phyloP scores from a whole-genome alignment of 2,888 invertebrate species.

The Himalopsyche tibetana region DNA sequence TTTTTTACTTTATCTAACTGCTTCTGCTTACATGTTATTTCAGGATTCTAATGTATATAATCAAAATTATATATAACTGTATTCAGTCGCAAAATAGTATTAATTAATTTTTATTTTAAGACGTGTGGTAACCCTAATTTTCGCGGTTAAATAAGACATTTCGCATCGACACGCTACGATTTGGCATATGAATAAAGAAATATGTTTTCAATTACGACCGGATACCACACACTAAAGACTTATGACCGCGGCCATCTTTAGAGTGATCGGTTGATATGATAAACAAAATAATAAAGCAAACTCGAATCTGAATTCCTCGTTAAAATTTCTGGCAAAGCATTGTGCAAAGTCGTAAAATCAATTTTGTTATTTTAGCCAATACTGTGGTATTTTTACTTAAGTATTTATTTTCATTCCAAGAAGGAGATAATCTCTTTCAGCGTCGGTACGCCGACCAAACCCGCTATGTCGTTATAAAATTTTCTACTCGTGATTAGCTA shows the following conservation, averaged over 20 bases:
- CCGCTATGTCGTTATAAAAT: no score
- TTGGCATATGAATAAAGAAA: background rate
- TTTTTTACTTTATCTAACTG: no score
- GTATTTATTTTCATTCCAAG: background rate
- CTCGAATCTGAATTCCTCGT: background rate
- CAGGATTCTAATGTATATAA: no score
- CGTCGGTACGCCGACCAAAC: no score
- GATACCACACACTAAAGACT: background rate
- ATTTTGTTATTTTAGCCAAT: background rate
- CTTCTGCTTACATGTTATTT: no score
- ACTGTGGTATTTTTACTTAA: background rate
- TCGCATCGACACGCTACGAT: background rate
- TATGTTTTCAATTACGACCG: background rate
- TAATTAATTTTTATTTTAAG: no score
- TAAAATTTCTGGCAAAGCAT: background rate
- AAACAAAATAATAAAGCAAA: constrained; percentile 19
- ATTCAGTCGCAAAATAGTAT: no score
- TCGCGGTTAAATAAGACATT: no score
- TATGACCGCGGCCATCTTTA: background rate
- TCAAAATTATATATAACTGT: no score
- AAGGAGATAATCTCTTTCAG: background rate
- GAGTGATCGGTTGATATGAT: constrained; percentile 3
- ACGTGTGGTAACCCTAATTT: no score
- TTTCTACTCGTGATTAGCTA: no score
- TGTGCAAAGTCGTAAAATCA: constrained; percentile 1